Percentiles rank a stretch among this genome's conserved stretches.
Evolutionary conservation across 64 coral and sea anemone genomes (phyloP).

Genomic region (Dendrophyllia cribrosa): DNA sequence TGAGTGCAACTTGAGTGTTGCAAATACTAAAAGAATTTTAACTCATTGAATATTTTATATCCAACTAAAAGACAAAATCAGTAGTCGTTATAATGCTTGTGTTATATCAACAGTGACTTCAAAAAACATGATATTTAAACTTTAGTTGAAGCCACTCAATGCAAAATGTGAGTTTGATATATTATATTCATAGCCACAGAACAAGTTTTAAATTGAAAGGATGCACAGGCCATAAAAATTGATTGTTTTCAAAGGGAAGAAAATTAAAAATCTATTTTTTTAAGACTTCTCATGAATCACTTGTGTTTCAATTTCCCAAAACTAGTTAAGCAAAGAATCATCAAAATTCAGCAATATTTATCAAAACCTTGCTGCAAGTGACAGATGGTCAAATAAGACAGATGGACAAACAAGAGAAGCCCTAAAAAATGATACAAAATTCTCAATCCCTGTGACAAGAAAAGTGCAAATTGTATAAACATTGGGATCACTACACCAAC

Average conservation of each 20-base stretch:
- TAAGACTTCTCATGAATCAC: not conserved
- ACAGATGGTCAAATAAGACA: not conserved
- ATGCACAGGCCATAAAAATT: not conserved
- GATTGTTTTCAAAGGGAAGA: not conserved
- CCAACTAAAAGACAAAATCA: not conserved
- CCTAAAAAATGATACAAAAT: not conserved
- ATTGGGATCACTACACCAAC: not conserved
- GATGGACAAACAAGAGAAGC: not conserved
- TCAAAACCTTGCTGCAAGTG: no score
- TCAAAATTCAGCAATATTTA: no score
- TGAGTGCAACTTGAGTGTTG: not conserved
- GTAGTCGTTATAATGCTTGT: not conserved
- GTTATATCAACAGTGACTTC: not conserved
- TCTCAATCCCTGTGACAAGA: not conserved
- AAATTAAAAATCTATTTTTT: not conserved
- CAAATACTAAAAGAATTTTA: not conserved
- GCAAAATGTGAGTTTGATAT: not conserved
- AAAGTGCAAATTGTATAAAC: not conserved
- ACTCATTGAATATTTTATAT: not conserved
- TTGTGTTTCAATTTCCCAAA: not conserved
- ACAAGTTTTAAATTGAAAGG: not conserved
- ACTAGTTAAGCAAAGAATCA: not conserved
- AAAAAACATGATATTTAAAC: not conserved
- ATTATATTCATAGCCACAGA: not conserved
- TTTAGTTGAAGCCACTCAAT: not conserved